phyloP scores from a whole-genome alignment of 2,113 vertebrate genomes.

The Sinocyclocheilus anshuiensis region DNA sequence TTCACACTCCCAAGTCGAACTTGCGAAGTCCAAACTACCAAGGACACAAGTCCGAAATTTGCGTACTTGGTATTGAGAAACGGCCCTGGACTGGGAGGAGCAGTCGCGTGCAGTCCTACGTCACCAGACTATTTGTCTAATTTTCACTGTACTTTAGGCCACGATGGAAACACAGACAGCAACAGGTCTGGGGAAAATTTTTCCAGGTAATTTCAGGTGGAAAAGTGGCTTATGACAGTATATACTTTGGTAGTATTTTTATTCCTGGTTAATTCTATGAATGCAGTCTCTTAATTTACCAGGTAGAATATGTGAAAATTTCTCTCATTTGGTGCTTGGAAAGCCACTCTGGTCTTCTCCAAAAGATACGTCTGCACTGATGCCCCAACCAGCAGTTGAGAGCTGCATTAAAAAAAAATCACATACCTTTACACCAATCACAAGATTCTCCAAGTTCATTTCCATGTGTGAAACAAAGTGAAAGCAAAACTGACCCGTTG shows the following conservation, averaged over 20 bases:
- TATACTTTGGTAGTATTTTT: background rate
- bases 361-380: conserved; percentile 93
- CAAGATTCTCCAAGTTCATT: background rate
- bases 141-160: no score
- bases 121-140: no score
- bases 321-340: conserved; percentile 85
- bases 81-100: no score
- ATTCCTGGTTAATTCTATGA: background rate
- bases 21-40: no score
- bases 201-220: no score
- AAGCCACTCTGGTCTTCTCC: conserved; percentile 92
- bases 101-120: no score
- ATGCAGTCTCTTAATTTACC: conserved; percentile 66
- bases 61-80: no score
- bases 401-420: conserved; percentile 68
- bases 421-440: background rate
- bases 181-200: no score
- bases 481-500: conserved; percentile 77
- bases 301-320: conserved; percentile 99
- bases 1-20: no score
- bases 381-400: conserved; percentile 88
- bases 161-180: no score
- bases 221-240: no score
- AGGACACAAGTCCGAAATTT: no score
- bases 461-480: background rate